Conservation (phyloP, 2,113 vertebrate species). For the Arenaria interpres region DNA sequence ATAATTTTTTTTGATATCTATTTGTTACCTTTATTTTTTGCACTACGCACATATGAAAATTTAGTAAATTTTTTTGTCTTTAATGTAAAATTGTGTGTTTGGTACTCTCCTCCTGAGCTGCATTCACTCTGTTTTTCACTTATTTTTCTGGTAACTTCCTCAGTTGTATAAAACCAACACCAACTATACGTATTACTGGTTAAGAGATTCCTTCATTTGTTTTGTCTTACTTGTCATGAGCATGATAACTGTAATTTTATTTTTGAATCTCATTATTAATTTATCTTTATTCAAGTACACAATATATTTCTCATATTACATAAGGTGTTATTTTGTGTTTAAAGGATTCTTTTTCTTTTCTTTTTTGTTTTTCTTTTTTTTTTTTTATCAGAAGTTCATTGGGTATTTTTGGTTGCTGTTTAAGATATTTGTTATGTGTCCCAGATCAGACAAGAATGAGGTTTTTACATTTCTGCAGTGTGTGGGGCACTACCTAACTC, state of each 20-base stretch:
- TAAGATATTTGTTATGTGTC: accelerated
- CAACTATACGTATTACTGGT: neutral
- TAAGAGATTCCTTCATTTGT: neutral
- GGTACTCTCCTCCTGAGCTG: neutral
- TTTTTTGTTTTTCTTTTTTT: no score
- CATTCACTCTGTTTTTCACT: neutral
- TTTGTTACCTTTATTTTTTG: neutral
- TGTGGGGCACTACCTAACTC: neutral
- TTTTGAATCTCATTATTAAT: neutral
- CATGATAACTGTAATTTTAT: neutral
- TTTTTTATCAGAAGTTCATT: neutral
- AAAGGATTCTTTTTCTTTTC: neutral
- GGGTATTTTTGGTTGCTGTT: neutral
- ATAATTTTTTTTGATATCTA: neutral
- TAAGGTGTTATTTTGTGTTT: neutral
- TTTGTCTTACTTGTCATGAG: neutral
- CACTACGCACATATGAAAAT: neutral
- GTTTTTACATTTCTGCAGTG: neutral
- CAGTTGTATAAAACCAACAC: neutral
- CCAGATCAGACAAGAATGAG: neutral
- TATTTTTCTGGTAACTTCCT: neutral
- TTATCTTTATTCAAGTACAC: neutral
- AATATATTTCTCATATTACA: neutral
- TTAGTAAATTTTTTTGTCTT: neutral
- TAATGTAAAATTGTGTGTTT: neutral